phyloP scores from a whole-genome alignment of 2,113 vertebrate species.

The Lagopus muta region DNA sequence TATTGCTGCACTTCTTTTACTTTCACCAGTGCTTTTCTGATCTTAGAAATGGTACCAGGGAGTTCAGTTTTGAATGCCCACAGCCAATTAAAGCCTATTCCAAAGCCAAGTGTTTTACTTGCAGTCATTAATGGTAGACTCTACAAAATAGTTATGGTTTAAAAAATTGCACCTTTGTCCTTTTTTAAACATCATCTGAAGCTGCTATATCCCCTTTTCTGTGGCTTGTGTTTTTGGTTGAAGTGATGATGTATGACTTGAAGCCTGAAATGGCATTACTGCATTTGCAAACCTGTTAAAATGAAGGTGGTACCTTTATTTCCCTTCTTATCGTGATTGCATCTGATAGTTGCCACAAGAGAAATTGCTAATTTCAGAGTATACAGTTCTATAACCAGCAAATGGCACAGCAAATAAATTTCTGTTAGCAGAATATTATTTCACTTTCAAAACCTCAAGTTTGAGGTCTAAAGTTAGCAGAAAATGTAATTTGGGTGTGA shows the following conservation, averaged over 20 bases:
- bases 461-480: neutral
- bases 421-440: neutral
- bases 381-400: fast-evolving
- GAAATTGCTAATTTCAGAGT: neutral
- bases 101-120: neutral
- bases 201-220: neutral
- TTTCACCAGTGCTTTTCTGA: neutral
- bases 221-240: neutral
- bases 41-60: neutral
- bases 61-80: neutral
- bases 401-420: neutral
- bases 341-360: neutral
- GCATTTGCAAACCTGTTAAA: fast-evolving
- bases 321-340: neutral
- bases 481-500: neutral
- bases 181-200: neutral
- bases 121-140: neutral
- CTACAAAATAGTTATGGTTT: neutral
- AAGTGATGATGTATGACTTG: neutral
- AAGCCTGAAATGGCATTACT: neutral
- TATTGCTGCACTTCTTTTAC: neutral
- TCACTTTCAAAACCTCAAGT: neutral
- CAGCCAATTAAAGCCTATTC: neutral
- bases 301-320: neutral
- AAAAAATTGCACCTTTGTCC: neutral